Base-by-base conservation (phyloP, 2,113 vertebrate species). In the Falcunculus frontatus region DNA sequence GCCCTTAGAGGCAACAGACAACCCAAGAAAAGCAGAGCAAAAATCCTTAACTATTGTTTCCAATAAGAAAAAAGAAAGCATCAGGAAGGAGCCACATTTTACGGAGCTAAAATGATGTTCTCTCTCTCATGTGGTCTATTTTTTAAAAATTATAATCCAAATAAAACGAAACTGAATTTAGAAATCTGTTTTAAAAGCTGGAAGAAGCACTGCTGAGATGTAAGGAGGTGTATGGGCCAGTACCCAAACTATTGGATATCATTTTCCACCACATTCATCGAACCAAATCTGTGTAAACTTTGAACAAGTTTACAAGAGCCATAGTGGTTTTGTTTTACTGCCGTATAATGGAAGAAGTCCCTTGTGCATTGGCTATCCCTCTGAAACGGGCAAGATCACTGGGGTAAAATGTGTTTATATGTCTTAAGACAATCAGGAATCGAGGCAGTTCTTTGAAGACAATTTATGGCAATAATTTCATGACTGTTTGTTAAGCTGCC, bases 401-500 rank as follows among this genome's bases (percentile, higher is more conserved):
- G 76, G 30, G 49, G 68, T 85, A 79, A 96, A 93, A 94, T 83
- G 56, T 87, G 62, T 89, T 95, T 97, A 92, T 97, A 23, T 95
- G 50, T 95, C 97, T 96, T 93, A 86, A 94, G 89, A 92, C 57
- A 90, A 89, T 93, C 91, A 59, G 78, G 91, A 97, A 90, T 94
- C 87, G 76, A 84, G 90, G 91, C 72, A 94, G 89, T 93, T 93
- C 84, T 96, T 97, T 97, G 88, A 97, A 97, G 94, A 86, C 89
- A 91, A 87, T 96, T 96, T 87, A 74, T 84, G 33, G 84, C 86
- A 74, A 84, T 92, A 90, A 95, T 97, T 92, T 94, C 53, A 85
- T 75, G 87, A 84, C 65, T 33, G 30, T 97, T 96, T 91, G 77
- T 86, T 83, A 77, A 57, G n/a, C 72, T 87, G 87, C 55, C 42